Conservation (phyloP, 2,113 vertebrate genomes). For the Pycnonotus jocosus region DNA sequence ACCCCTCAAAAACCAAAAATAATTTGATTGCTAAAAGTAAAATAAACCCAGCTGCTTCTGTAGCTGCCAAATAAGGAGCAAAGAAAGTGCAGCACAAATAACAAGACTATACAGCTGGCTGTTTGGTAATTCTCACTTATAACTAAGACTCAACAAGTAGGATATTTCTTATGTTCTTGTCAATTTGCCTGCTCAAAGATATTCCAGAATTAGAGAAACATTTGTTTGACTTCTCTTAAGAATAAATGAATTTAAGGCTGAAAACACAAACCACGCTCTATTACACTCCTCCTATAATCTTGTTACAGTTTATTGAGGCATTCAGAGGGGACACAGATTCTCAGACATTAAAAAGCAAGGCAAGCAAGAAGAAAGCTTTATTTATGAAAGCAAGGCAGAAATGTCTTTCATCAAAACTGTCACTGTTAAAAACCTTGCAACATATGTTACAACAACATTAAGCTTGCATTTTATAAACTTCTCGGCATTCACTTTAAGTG, state of each 20-base stretch:
- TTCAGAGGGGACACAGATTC: conserved; percentile 23
- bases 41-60: not conserved
- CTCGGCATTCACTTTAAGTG: conserved; percentile 73
- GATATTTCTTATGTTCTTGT: not conserved
- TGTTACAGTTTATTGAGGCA: not conserved
- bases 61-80: not conserved
- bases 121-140: not conserved
- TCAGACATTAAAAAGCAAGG: conserved; percentile 40
- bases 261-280: not conserved
- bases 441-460: conserved; percentile 74
- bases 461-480: conserved; percentile 78
- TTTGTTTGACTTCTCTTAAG: not conserved
- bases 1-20: not conserved
- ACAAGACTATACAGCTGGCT: not conserved
- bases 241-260: not conserved
- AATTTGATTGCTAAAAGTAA: not conserved
- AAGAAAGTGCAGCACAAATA: not conserved
- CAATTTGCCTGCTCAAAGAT: not conserved
- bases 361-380: conserved; percentile 60
- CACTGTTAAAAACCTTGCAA: conserved; percentile 62
- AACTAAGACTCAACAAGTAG: conserved; percentile 1
- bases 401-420: conserved; percentile 71
- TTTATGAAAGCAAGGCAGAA: conserved; percentile 63
- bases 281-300: not conserved
- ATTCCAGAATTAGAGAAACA: not conserved